These are phyloP conservation scores for Euwallacea similis DNA, from an alignment of 1,140 invertebrate genomes.

Conservation along the genomic window DNA sequence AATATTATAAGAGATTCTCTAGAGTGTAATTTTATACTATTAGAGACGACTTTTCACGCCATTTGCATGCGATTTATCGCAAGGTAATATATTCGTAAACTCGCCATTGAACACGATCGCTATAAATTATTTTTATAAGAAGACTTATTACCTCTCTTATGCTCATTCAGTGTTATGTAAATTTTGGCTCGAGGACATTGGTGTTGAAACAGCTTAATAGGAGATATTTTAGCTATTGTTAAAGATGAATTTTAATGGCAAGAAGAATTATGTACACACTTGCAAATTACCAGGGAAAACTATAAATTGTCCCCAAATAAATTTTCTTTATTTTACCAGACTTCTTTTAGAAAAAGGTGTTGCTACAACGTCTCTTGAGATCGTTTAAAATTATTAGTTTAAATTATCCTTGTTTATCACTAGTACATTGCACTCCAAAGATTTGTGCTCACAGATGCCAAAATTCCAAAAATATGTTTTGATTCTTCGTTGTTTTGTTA, in stretches of 20 bases:
- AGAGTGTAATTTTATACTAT: conserved; percentile 1
- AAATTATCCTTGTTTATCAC: not conserved
- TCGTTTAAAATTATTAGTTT: not conserved
- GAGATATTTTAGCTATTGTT: no score
- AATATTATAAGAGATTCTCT: not conserved
- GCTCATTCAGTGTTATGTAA: not conserved
- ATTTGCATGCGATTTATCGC: conserved; percentile 6
- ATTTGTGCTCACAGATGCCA: no score
- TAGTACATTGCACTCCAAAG: not conserved
- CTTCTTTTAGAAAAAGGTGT: not conserved
- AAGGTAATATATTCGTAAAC: not conserved
- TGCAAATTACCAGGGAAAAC: no score
- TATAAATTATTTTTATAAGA: no score
- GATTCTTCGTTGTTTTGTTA: no score
- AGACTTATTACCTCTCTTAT: no score
- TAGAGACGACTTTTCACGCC: conserved; percentile 2
- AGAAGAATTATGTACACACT: no score
- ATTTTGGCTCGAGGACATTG: not conserved
- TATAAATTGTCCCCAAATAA: no score
- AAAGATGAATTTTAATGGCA: no score
- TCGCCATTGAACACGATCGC: not conserved
- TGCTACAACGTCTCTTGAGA: not conserved
- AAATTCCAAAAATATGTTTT: not conserved
- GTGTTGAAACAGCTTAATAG: no score
- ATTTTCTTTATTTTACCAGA: not conserved